Base-by-base conservation (phyloP, 2,113 vertebrate genomes). In the Suncus etruscus region DNA sequence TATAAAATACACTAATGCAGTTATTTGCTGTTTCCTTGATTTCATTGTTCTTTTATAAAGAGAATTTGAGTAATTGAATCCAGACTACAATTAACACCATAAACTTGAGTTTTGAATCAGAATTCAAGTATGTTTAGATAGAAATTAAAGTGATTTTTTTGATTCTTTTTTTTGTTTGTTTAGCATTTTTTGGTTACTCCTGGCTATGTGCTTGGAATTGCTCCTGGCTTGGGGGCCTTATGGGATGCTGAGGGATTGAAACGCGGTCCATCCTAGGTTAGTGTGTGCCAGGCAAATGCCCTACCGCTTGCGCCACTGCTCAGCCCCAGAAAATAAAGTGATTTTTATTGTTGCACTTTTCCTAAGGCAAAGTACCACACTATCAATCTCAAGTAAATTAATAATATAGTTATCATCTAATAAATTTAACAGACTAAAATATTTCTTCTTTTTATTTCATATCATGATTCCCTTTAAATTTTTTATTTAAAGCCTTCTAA, bases 21-120 rank as follows among this genome's bases (percentile, higher is more conserved):
- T 74, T 1, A 39, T 47, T 79, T 87, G 12, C 3, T 54, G 18
- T 54, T 54, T 54, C 54, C 54, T 54, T 91, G 4, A 81, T 47
- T 87, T 76, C 47, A 86, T 90, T 94, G 61, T 58, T 22, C 54
- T 88, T 29, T 25, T 14, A 22, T 83, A 85, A 78, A 82, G 22
- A 85, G n/a, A 4, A 29, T 15, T 6, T 27, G 58, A 25, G 32
- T 50, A 76, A 82, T 83, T 90, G 83, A 94, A 90, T 50, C 16
- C 31, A 69, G 29, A 65, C 50, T 78, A 58, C 8, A 89, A 27
- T 70, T 45, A 87, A 39, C 14, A 76, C 31, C 54, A 63, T 16
- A 27, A 87, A 72, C 18, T 45, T 91, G 14, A 24, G 14, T 74
- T 82, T 39, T 66, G 20, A 78, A 50, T 87, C 11, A 90, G 25